phyloP scores from a whole-genome alignment of 1,140 invertebrate species.

The Fopius arisanus region DNA sequence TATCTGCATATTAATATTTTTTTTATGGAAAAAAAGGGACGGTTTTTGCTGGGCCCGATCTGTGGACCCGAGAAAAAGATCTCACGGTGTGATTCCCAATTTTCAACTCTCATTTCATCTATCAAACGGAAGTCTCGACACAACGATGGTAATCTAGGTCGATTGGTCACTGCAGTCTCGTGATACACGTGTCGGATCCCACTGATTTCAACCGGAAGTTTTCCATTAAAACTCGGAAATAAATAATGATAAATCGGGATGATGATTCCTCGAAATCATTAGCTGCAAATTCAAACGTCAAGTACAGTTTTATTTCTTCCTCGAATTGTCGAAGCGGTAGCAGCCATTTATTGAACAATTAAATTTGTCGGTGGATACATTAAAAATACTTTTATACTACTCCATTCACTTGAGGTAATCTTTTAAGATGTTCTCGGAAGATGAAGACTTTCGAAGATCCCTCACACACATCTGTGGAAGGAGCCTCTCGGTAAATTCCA shows the following conservation, averaged over 20 bases:
- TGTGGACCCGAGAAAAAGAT: neutral
- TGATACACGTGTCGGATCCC: neutral
- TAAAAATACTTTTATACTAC: too few species aligned
- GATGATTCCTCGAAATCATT: neutral
- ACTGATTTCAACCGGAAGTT: neutral
- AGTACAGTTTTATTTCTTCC: too few species aligned
- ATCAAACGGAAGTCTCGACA: slow-evolving; percentile 36
- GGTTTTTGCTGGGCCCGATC: neutral
- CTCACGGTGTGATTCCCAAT: neutral
- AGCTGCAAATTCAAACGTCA: neutral
- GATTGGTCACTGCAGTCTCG: slow-evolving; percentile 47
- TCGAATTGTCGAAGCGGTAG: too few species aligned
- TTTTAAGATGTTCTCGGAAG: slow-evolving; percentile 31
- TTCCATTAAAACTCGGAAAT: neutral
- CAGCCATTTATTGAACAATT: too few species aligned
- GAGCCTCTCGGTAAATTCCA: neutral
- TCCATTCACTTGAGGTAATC: slow-evolving; percentile 48
- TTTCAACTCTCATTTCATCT: neutral
- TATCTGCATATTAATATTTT: too few species aligned
- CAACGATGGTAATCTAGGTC: slow-evolving; percentile 51
- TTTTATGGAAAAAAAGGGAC: too few species aligned
- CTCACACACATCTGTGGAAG: slow-evolving; percentile 22
- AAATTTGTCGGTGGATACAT: too few species aligned
- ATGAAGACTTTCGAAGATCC: slow-evolving; percentile 17
- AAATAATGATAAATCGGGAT: neutral